Percentiles rank a stretch among this genome's conserved stretches.
These are phyloP conservation scores for Emydocephalus ijimae DNA, from an alignment of 2,113 vertebrate species.

Conservation along the genomic window DNA sequence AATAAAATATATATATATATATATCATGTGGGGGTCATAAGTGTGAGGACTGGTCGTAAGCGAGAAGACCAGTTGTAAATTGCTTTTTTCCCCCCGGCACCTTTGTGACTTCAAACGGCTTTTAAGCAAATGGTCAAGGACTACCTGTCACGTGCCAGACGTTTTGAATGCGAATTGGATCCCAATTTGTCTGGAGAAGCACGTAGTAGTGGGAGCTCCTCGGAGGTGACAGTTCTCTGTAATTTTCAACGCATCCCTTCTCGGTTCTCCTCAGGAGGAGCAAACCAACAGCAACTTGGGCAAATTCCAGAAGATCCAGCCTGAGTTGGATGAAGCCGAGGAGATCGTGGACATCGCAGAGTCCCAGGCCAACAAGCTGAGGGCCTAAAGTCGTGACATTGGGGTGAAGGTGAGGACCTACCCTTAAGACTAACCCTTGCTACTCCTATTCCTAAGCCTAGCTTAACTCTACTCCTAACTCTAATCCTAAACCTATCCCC, in stretches of 20 bases:
- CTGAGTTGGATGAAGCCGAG: conserved; percentile 52
- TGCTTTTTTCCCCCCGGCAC: too few relatives aligned
- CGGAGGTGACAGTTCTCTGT: background rate
- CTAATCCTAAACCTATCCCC: too few relatives aligned
- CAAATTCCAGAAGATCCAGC: conserved; percentile 33
- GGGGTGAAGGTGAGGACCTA: conserved; percentile 52
- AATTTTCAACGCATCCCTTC: background rate
- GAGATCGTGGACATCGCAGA: conserved; percentile 43
- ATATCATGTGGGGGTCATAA: too few relatives aligned
- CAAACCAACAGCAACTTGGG: background rate
- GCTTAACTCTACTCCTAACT: background rate
- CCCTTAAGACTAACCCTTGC: accelerated
- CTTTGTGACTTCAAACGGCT: too few relatives aligned
- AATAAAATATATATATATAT: too few relatives aligned
- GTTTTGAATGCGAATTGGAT: background rate
- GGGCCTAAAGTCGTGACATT: conserved; percentile 51
- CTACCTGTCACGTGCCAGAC: background rate
- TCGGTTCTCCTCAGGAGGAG: background rate
- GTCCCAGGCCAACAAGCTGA: conserved; percentile 45
- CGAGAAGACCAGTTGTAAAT: background rate
- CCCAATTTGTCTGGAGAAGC: background rate
- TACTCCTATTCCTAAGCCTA: background rate
- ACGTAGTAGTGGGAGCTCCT: background rate
- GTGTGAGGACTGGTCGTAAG: too few relatives aligned
- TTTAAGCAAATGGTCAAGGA: background rate